Percentiles rank a stretch among this genome's conserved stretches.
Evolutionary conservation across 64 coral and sea anemone genomes (phyloP).

Genomic region (Catalaphyllia jardinei): DNA sequence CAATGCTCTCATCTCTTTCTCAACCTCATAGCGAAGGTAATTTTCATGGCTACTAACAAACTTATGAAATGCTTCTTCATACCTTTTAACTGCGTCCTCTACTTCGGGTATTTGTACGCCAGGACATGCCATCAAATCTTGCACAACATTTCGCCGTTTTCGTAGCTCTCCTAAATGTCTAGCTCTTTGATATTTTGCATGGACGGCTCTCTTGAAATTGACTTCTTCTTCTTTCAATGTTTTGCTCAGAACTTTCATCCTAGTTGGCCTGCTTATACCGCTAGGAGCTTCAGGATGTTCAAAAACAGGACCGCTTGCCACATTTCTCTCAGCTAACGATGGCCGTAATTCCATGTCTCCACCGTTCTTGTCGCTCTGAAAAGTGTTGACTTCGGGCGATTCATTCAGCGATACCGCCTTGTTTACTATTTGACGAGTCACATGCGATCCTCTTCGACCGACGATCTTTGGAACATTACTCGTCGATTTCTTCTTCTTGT

Average conservation of each 20-base stretch:
- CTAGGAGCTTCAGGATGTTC: neutral
- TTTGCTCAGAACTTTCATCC: conserved; percentile 13
- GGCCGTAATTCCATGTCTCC: conserved; percentile 1
- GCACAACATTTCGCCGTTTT: conserved; percentile 38
- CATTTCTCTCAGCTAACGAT: conserved; percentile 5
- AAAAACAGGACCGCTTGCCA: neutral
- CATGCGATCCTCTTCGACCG: neutral
- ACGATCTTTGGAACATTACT: neutral
- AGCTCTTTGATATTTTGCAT: conserved; percentile 37
- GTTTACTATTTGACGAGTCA: neutral
- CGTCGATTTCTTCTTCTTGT: neutral
- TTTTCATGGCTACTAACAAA: conserved; percentile 66
- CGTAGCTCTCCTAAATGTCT: conserved; percentile 61
- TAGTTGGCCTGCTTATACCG: neutral
- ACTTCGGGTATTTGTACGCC: conserved; percentile 2
- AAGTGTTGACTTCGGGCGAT: neutral
- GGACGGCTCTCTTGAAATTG: conserved; percentile 17
- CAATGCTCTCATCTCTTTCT: conserved; percentile 43
- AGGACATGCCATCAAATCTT: conserved; percentile 45
- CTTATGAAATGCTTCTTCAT: conserved; percentile 48
- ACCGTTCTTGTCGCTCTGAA: conserved; percentile 9
- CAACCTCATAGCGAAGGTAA: conserved; percentile 45
- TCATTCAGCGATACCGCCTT: too few relatives aligned
- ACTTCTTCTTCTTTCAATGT: conserved; percentile 39
- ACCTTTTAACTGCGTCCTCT: conserved; percentile 15